A percentile compares a stretch with the other conserved stretches of the same genome.
These are phyloP conservation scores for Thamnophis sirtalis DNA, from an alignment of 2,113 vertebrate species.

Conservation along the genomic window DNA sequence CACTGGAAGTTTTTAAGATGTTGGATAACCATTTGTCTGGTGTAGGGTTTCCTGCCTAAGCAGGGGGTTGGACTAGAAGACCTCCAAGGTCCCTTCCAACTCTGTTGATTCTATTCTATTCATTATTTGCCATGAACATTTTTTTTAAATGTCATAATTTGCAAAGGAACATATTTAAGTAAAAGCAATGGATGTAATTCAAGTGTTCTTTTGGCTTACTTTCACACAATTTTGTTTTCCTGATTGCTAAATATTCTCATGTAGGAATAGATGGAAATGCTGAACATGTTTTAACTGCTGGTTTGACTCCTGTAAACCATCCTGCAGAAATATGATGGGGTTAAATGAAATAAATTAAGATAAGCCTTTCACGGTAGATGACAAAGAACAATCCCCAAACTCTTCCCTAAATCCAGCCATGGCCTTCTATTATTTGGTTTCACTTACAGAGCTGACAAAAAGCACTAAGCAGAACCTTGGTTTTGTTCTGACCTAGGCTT, in stretches of 20 bases:
- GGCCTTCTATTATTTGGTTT: neutral
- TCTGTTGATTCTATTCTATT: too few relatives aligned
- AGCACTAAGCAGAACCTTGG: neutral
- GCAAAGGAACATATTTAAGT: neutral
- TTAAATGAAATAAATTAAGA: neutral
- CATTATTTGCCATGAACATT: neutral
- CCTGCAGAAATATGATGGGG: neutral
- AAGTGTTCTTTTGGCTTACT: neutral
- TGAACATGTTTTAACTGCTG: neutral
- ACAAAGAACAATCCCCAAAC: neutral
- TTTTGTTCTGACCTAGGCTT: neutral
- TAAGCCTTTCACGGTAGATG: neutral
- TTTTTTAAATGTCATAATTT: neutral
- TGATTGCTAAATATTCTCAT: neutral
- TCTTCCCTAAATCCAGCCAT: neutral
- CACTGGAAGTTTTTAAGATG: too few relatives aligned
- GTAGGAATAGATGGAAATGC: neutral
- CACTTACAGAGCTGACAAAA: neutral
- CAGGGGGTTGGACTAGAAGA: too few relatives aligned
- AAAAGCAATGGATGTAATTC: neutral
- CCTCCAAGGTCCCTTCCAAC: too few relatives aligned
- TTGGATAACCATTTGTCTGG: too few relatives aligned
- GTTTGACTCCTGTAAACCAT: neutral
- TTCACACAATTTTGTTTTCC: neutral
- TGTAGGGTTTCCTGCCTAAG: too few relatives aligned